Percentiles rank a stretch among this genome's conserved stretches.
Conservation (phyloP, 2,113 vertebrate genomes). For the Capreolus pygargus region DNA sequence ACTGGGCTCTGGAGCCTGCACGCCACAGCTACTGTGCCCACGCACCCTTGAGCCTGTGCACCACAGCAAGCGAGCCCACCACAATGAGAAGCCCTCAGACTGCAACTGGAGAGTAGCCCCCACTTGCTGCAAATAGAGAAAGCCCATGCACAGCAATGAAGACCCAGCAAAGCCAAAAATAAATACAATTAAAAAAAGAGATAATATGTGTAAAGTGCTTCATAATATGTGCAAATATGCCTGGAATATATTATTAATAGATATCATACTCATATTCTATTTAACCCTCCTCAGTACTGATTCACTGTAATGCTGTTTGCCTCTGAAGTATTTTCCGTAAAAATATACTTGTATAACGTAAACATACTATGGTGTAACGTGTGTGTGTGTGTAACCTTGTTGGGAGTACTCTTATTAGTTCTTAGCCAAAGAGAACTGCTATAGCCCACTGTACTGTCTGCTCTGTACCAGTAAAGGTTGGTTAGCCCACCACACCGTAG, state of each 20-base stretch:
- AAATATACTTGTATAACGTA: neutral
- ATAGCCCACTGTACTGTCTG: neutral
- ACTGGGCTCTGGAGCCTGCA: neutral
- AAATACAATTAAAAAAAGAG: neutral
- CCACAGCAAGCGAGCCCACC: neutral
- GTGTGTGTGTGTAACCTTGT: neutral
- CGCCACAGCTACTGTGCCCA: neutral
- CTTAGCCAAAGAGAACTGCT: neutral
- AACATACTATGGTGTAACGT: neutral
- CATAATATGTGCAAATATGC: neutral
- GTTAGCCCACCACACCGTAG: neutral
- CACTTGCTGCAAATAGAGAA: neutral
- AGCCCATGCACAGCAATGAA: neutral
- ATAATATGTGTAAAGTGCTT: neutral
- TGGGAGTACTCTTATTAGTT: neutral
- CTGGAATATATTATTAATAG: neutral
- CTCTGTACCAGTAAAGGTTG: neutral
- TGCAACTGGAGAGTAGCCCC: neutral
- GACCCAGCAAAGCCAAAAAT: neutral
- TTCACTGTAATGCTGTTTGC: neutral
- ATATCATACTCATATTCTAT: neutral
- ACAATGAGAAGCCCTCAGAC: neutral
- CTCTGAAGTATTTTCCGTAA: neutral
- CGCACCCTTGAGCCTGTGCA: neutral
- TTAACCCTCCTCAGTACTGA: neutral